phyloP scores from a whole-genome alignment of 2,888 invertebrate species.

The Litoditis marina region DNA sequence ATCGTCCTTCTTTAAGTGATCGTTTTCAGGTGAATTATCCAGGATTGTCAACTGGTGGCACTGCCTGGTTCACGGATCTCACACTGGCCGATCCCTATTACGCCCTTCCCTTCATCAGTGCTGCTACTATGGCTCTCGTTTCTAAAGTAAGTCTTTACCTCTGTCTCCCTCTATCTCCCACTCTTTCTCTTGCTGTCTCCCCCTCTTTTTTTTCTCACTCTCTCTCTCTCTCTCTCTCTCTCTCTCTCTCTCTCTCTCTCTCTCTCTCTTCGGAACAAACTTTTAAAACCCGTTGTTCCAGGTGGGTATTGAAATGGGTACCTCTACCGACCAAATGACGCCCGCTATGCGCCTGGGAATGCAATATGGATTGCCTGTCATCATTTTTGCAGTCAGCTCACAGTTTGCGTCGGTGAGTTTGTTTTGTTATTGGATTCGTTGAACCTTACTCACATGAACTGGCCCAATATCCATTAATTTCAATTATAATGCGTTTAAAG shows the following conservation, averaged over 20 bases:
- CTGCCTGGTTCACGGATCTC: conserved; percentile 88
- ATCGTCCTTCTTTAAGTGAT: background rate
- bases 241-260: conserved; percentile 6
- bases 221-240: conserved; percentile 8
- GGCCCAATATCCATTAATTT: too few relatives aligned
- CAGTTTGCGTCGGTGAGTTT: conserved; percentile 52
- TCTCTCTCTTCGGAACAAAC: too few relatives aligned
- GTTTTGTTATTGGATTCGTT: too few relatives aligned
- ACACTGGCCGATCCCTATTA: conserved; percentile 86
- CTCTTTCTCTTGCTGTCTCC: background rate
- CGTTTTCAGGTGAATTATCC: conserved; percentile 72
- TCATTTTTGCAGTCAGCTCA: conserved; percentile 44
- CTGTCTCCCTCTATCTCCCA: conserved; percentile 2
- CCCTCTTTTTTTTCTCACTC: background rate
- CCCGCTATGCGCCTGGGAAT: conserved; percentile 50
- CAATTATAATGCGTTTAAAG: too few relatives aligned
- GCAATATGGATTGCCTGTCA: conserved; percentile 52
- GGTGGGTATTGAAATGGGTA: conserved; percentile 56
- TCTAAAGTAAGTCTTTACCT: conserved; percentile 71
- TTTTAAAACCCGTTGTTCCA: background rate
- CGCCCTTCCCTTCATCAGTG: conserved; percentile 80
- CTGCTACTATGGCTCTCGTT: conserved; percentile 77
- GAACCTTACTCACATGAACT: too few relatives aligned
- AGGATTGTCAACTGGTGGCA: conserved; percentile 81
- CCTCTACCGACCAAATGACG: conserved; percentile 46